phyloP scores from a whole-genome alignment of 2,113 vertebrate genomes.

The Hydropotes inermis region DNA sequence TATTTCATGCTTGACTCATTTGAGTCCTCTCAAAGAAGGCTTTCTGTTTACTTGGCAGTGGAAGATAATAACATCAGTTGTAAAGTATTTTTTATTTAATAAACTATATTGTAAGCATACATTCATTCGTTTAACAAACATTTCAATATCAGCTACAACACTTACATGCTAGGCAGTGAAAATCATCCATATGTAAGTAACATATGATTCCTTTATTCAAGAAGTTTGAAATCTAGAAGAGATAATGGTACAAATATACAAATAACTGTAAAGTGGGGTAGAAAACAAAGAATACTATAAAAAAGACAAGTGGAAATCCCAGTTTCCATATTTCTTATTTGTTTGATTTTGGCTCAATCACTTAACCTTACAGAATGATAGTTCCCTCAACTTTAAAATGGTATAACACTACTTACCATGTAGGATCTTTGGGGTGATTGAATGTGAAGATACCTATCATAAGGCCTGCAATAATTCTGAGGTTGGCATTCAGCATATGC shows the following conservation, averaged over 20 bases:
- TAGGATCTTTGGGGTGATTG: not conserved
- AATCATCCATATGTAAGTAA: not conserved
- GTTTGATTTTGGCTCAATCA: not conserved
- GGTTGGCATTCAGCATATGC: not conserved
- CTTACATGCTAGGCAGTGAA: not conserved
- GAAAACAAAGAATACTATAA: not conserved
- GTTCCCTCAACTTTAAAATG: not conserved
- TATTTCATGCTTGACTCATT: not conserved
- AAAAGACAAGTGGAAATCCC: not conserved
- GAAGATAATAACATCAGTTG: not conserved
- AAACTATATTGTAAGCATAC: not conserved
- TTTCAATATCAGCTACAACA: not conserved
- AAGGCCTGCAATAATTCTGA: not conserved
- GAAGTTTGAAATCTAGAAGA: not conserved
- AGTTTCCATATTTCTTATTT: not conserved
- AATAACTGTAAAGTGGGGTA: not conserved
- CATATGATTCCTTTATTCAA: not conserved
- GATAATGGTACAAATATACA: not conserved
- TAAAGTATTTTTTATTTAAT: not conserved
- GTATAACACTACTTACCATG: not conserved
- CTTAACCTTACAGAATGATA: not conserved
- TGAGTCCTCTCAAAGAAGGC: not conserved
- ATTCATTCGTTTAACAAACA: not conserved
- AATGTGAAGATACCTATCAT: not conserved
- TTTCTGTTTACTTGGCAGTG: not conserved